Base-by-base conservation (phyloP, 1,140 invertebrate species). In the Ceratina japonica region DNA sequence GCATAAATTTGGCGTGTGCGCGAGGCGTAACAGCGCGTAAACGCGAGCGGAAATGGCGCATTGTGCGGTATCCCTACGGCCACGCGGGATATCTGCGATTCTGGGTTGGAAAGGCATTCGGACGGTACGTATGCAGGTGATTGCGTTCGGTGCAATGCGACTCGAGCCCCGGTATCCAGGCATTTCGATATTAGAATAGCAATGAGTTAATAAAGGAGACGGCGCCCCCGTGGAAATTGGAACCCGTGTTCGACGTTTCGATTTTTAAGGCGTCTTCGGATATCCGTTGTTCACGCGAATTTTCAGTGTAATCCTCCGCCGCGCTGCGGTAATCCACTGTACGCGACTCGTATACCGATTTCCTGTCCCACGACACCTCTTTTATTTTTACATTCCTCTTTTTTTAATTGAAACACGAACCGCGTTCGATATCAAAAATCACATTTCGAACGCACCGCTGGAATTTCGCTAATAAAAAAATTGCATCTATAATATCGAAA, bases 81-180 rank as follows among this genome's bases (percentile, higher is more conserved):
- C 37, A 8, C 37, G 37, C 37, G 74, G 70, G 56, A 83, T 83
- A 73, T 82, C 75, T 74, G 65, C 81, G 81, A 84, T 83, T 83
- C 82, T 70, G 31, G 65, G 69, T 15, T 82, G 51, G 80, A 22
- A 82, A 73, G 80, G 82, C 31, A 83, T 84, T 71, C 81, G 70
- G 37, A 72, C 49, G 71, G 66, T 49, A 65, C 70, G 82, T 83
- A 73, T 83, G 75, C 70, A 71, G 70, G 77, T 83, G 82, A 84
- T 84, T 83, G 82, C 82, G 64, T 71, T 79, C 65, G 52, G 64
- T 37, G 54, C 79, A 54, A 72, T 70, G 68, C 70, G 73, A 22
- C 27, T 58, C 54, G 62, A 59, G 27, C 27, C 37, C 37, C 37
- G 5, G 22, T 65, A 76, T 70, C 54, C 56, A 82, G 75, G 65